Percentiles rank a stretch among this genome's conserved stretches.
These are phyloP conservation scores for Corvus cornix DNA, from an alignment of 2,113 vertebrate species.

Conservation along the genomic window DNA sequence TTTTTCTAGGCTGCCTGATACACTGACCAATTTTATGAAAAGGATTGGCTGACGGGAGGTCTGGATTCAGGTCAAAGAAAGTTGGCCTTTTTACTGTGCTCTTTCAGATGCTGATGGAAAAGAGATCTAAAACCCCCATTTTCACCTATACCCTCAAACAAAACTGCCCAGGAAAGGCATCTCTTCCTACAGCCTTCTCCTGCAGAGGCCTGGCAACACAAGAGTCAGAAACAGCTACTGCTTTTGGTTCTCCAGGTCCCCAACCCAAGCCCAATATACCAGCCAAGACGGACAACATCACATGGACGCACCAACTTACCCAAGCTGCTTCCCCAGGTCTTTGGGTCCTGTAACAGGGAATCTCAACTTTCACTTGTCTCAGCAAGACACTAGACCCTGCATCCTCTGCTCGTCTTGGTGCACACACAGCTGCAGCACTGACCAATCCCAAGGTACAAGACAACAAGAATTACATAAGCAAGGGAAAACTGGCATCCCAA, in stretches of 20 bases:
- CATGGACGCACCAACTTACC: background rate
- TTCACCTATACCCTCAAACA: background rate
- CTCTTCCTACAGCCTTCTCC: background rate
- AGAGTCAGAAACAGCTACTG: background rate
- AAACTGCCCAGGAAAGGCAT: background rate
- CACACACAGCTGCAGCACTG: background rate
- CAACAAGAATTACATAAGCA: background rate
- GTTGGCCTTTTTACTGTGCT: background rate
- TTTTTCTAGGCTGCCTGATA: constrained; percentile 7
- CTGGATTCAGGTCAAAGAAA: background rate
- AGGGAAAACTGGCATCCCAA: background rate
- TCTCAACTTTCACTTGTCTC: background rate
- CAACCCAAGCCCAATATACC: fast-evolving
- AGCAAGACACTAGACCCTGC: background rate
- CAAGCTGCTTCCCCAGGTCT: background rate
- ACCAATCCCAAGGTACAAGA: background rate
- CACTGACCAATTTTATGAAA: constrained; percentile 13
- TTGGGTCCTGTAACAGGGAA: background rate
- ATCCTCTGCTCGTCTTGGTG: background rate
- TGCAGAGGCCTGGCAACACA: background rate
- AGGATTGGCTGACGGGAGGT: background rate
- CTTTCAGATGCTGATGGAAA: background rate
- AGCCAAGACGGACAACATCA: background rate
- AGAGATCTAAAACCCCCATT: background rate
- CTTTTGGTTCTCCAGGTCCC: background rate